These are phyloP conservation scores for Nomada fabriciana DNA, from an alignment of 2,888 invertebrate genomes.

Conservation along the genomic window DNA sequence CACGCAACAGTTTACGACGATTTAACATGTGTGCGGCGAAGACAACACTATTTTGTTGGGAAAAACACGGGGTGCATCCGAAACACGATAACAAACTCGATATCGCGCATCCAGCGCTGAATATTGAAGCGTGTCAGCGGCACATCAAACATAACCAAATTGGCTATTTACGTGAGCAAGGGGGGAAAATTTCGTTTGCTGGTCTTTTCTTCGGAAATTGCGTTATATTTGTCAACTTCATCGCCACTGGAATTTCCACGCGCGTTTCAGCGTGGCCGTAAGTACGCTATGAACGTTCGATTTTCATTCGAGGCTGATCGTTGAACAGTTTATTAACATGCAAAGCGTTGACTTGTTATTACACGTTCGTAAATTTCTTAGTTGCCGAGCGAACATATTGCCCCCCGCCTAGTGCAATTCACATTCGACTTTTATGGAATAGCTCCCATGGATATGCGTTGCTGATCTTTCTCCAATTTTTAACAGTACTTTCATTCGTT, in stretches of 20 bases:
- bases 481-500: too few species aligned
- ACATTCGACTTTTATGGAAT: too few species aligned
- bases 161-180: constrained; percentile 36
- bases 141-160: constrained; percentile 29
- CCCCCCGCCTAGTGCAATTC: too few species aligned
- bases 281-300: neutral
- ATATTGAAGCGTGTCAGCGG: constrained; percentile 36
- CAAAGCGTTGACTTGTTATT: neutral
- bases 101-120: constrained; percentile 12
- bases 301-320: neutral
- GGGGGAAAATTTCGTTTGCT: neutral
- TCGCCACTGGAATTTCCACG: neutral
- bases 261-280: neutral
- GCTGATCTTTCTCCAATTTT: too few species aligned
- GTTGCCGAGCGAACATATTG: too few species aligned
- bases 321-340: neutral
- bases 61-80: constrained; percentile 16
- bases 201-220: neutral
- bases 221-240: neutral
- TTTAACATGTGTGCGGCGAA: neutral
- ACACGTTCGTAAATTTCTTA: too few species aligned
- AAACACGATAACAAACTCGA: constrained; percentile 34
- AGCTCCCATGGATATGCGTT: too few species aligned
- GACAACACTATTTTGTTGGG: neutral
- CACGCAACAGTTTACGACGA: neutral